Base-by-base conservation (phyloP, 2,113 vertebrate species). In the Microcebus jonahi region DNA sequence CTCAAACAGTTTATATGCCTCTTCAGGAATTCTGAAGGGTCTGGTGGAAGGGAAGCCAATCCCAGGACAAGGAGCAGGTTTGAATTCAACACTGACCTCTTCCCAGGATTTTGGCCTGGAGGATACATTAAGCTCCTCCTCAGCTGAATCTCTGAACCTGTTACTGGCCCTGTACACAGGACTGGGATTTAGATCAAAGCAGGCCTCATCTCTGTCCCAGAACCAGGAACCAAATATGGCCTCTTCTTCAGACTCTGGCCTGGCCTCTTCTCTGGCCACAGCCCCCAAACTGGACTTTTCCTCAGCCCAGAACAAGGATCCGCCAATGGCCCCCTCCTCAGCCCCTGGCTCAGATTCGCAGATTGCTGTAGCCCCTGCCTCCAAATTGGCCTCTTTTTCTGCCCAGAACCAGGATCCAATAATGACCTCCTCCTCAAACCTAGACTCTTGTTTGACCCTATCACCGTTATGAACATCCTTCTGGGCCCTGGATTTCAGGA, bases 401-500 rank as follows among this genome's bases (percentile, higher is more conserved):
- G 83, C 94, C 97, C 97, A 98, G 90, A 98, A 96, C 97, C 97
- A 98, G 80, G 97, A 97, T n/a, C 94, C 97, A 96, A 97, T 95
- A 89, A 98, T 95, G 39, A 97, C 94, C 34, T 98, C 97, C 75
- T 98, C 97, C 90, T 98, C 97, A 89, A 68, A 76, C 57, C 75
- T 96, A 63, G 95, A 13, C 7, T 98, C 96, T 59, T 96, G 97
- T 90, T 97, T 93, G 63, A 55, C 87, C n/a, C 68, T 96, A 31
- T 97, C 68, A 83, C 50, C 25, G 7, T 87, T 95, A 84, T 91
- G 94, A 88, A 50, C 68, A 75, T 92, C 92, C 61, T 97, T 96
- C 70, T 91, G 68, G 79, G 67, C 68, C 79, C 57, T 91, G 50
- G 90, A 21, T 88, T 97, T 90, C 90, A 93, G 80, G 18, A 68